A percentile compares a stretch with the other conserved stretches of the same genome.
These are phyloP conservation scores for Enteromius paludinosus DNA, from an alignment of 2,797 vertebrate species.

Conservation along the genomic window DNA sequence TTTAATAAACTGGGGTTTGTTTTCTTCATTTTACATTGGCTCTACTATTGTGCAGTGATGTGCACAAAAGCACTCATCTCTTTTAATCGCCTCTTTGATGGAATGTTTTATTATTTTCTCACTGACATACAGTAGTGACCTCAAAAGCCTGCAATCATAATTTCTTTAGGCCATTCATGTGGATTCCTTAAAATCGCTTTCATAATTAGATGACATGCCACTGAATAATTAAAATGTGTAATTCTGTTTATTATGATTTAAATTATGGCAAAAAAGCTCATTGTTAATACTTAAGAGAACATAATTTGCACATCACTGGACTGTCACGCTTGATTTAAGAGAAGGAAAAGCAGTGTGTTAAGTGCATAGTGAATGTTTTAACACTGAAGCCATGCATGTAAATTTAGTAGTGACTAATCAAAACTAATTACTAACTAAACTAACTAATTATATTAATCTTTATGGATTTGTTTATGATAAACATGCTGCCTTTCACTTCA, in stretches of 20 bases:
- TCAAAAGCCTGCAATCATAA: constrained; percentile 32
- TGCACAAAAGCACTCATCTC: constrained; percentile 37
- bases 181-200: constrained; percentile 17
- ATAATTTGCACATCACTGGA: neutral
- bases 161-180: constrained; percentile 30
- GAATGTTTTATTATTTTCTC: constrained; percentile 8
- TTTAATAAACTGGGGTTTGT: constrained; percentile 37
- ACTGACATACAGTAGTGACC: neutral
- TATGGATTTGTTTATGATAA: neutral
- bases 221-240: constrained; percentile 25
- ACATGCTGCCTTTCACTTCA: neutral
- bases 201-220: constrained; percentile 31
- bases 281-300: neutral
- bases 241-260: constrained; percentile 32
- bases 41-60: constrained; percentile 19
- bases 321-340: constrained; percentile 8
- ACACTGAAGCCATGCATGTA: neutral
- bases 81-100: constrained; percentile 30
- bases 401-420: neutral
- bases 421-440: neutral
- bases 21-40: constrained; percentile 33
- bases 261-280: constrained; percentile 14
- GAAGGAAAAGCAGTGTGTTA: neutral
- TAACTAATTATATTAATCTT: neutral
- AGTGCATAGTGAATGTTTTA: neutral